A percentile compares a stretch with the other conserved stretches of the same genome.
phyloP scores from a whole-genome alignment of 37 sponge, comb jelly and placozoan genomes.

The Theonella swinhoei region DNA sequence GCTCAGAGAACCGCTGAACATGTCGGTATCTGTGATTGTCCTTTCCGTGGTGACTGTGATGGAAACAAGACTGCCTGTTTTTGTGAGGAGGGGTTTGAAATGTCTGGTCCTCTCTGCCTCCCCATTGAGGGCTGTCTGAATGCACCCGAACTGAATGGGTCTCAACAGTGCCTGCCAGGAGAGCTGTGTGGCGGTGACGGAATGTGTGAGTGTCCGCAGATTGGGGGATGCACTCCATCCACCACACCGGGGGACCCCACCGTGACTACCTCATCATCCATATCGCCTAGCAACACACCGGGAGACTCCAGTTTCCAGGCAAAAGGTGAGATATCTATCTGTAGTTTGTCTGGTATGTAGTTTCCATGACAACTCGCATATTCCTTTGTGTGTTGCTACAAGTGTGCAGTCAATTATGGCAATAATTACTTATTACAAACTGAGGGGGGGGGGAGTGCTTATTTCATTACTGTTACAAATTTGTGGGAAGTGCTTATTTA shows the following conservation, averaged over 20 bases:
- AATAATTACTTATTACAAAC: too few relatives aligned
- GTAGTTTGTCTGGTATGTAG: too few relatives aligned
- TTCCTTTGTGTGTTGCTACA: too few relatives aligned
- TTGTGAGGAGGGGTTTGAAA: background rate
- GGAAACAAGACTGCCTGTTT: background rate
- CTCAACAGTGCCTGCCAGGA: constrained; percentile 2
- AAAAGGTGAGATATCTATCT: too few relatives aligned
- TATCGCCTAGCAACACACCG: background rate
- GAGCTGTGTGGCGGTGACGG: background rate
- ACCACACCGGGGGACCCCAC: background rate
- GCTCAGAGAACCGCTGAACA: background rate
- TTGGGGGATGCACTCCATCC: background rate
- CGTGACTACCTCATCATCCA: background rate
- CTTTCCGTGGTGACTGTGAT: background rate
- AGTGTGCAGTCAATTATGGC: too few relatives aligned
- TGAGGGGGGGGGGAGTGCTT: too few relatives aligned
- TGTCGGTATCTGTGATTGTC: background rate
- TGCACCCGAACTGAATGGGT: background rate
- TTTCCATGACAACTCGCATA: too few relatives aligned
- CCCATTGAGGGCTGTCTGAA: constrained; percentile 18
- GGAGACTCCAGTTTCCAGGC: too few relatives aligned
- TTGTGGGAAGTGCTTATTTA: too few relatives aligned
- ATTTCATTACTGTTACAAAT: too few relatives aligned
- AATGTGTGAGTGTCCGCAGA: background rate
- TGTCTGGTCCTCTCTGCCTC: constrained; percentile 9